These are phyloP conservation scores for Macrochelys suwanniensis DNA, from an alignment of 2,797 vertebrate genomes.

Conservation along the genomic window DNA sequence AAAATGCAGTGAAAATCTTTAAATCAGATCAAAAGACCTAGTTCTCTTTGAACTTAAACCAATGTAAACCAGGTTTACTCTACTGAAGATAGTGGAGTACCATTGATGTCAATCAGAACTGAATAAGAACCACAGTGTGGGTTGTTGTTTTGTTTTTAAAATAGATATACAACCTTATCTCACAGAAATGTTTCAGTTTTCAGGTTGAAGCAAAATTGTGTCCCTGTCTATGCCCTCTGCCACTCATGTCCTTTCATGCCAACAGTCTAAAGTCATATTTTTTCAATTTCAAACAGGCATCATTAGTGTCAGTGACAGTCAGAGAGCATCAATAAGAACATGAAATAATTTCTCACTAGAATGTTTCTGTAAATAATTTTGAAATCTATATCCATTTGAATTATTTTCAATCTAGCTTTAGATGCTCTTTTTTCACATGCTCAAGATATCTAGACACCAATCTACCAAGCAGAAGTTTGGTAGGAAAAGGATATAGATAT, in stretches of 20 bases:
- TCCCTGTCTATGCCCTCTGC: background rate
- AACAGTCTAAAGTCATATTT: background rate
- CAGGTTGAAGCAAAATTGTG: background rate
- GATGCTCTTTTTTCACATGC: background rate
- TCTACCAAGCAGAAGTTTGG: background rate
- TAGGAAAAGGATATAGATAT: background rate
- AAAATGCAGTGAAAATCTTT: background rate
- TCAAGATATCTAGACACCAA: background rate
- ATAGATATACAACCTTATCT: background rate
- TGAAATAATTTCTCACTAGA: constrained; percentile 2
- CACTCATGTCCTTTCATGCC: background rate
- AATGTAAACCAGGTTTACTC: background rate
- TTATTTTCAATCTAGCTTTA: background rate
- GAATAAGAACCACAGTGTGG: background rate
- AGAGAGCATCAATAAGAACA: background rate
- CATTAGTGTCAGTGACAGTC: background rate
- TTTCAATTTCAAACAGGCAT: background rate
- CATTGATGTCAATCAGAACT: background rate
- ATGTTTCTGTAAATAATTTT: background rate
- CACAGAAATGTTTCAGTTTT: background rate
- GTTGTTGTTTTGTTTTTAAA: background rate
- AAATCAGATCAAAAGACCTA: background rate
- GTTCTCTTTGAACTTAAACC: background rate
- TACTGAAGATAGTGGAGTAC: background rate
- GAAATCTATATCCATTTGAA: constrained; percentile 4